Conservation (phyloP, 2,797 vertebrate species). For the Macroramphosus scolopax region DNA sequence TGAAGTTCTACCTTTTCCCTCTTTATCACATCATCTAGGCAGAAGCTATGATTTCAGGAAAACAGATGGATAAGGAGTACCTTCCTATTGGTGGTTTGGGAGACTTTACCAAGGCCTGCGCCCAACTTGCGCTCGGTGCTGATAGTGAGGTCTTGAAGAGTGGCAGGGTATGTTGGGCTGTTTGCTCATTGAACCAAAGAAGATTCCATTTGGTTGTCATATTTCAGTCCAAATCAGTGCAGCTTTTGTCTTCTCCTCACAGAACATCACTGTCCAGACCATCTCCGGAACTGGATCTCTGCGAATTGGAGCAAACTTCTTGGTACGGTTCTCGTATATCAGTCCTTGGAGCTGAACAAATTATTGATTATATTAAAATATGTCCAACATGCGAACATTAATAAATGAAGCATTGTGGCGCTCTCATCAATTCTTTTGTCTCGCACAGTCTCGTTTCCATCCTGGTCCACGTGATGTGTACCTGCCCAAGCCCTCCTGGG, state of each 20-base stretch:
- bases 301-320: conserved; percentile 89
- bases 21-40: conserved; percentile 73
- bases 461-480: conserved; percentile 85
- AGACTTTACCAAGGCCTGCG: conserved; percentile 88
- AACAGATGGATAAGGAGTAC: conserved; percentile 97
- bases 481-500: conserved; percentile 96
- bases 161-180: conserved; percentile 81
- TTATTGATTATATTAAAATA: too few relatives aligned
- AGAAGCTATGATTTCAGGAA: conserved; percentile 86
- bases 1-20: background rate
- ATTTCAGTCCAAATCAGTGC: conserved; percentile 9
- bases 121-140: conserved; percentile 88
- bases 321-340: conserved; percentile 83
- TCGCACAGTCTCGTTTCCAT: conserved; percentile 89
- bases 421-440: conserved; percentile 6
- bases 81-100: conserved; percentile 87
- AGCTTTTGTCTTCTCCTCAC: conserved; percentile 30
- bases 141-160: conserved; percentile 89
- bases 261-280: conserved; percentile 94
- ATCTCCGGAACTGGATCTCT: conserved; percentile 97
- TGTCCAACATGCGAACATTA: too few relatives aligned
- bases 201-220: background rate
- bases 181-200: background rate
- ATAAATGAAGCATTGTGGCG: too few relatives aligned
- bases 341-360: too few relatives aligned